Percentiles rank a stretch among this genome's conserved stretches.
Conservation (phyloP, 2,888 invertebrate genomes). For the Drosophila merina region DNA sequence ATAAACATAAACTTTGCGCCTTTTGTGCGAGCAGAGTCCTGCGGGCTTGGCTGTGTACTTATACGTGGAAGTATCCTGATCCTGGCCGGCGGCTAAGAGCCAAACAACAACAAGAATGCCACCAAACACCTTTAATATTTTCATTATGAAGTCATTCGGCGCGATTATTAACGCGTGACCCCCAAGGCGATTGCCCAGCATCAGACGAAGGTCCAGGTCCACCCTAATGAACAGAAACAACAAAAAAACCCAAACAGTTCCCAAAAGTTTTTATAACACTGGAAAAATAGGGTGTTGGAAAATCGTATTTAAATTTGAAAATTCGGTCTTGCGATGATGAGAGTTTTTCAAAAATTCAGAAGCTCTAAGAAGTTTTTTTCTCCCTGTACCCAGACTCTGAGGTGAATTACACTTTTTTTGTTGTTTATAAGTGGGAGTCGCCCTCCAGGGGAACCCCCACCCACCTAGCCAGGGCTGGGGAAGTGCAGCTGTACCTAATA, state of each 20-base stretch:
- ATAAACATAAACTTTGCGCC: slow-evolving; percentile 78
- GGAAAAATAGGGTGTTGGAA: neutral
- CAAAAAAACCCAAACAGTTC: neutral
- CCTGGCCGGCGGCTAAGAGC: slow-evolving; percentile 66
- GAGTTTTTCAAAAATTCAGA: no score
- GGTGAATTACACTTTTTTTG: slow-evolving; percentile 77
- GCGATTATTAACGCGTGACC: slow-evolving; percentile 80
- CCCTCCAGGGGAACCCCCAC: slow-evolving; percentile 44
- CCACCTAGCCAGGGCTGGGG: slow-evolving; percentile 32
- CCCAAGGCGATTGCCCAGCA: slow-evolving; percentile 70
- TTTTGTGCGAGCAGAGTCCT: slow-evolving; percentile 66
- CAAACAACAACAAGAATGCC: slow-evolving; percentile 41
- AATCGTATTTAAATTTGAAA: neutral
- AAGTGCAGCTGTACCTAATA: slow-evolving; percentile 79
- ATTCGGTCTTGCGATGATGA: no score
- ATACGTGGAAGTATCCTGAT: slow-evolving; percentile 60
- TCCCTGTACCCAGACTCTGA: slow-evolving; percentile 40
- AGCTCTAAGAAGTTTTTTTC: neutral
- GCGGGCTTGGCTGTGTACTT: slow-evolving; percentile 43
- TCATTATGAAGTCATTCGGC: slow-evolving; percentile 81
- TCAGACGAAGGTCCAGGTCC: slow-evolving; percentile 23
- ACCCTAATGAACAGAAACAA: slow-evolving; percentile 65
- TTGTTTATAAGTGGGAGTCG: slow-evolving; percentile 75
- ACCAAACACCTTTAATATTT: slow-evolving; percentile 83
- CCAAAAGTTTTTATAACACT: neutral